Percentiles rank a stretch among this genome's conserved stretches.
Evolutionary conservation across 2,888 invertebrate species (phyloP).

Genomic region (Nymphalis c-album): DNA sequence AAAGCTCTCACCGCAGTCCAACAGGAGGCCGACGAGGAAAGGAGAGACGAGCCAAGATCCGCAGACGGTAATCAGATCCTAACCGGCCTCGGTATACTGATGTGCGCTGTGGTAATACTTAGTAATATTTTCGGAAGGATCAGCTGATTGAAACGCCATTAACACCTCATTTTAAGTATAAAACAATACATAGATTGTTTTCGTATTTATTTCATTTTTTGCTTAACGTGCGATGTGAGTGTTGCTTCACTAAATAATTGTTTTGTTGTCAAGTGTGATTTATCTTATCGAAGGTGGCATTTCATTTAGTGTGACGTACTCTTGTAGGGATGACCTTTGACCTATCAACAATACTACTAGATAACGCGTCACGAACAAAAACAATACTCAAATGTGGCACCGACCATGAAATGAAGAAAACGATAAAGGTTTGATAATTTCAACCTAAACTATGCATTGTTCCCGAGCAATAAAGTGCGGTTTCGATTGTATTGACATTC

Average conservation of each 20-base stretch:
- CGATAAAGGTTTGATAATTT: no score
- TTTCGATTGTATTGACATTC: no score
- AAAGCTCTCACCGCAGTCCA: slow-evolving; percentile 67
- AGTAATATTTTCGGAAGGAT: slow-evolving; percentile 65
- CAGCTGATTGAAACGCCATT: slow-evolving; percentile 55
- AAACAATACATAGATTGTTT: neutral
- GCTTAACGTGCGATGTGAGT: neutral
- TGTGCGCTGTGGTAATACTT: slow-evolving; percentile 64
- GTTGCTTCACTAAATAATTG: neutral
- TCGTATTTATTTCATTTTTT: neutral
- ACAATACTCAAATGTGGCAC: no score
- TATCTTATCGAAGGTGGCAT: no score
- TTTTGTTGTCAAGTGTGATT: no score
- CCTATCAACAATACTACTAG: no score
- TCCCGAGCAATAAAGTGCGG: no score
- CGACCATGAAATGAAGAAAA: no score
- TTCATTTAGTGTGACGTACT: no score
- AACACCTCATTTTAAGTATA: slow-evolving; percentile 11
- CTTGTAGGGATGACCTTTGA: no score
- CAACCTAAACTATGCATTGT: no score
- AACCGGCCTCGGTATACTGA: slow-evolving; percentile 62
- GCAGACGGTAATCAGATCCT: slow-evolving; percentile 64
- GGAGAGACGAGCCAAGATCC: slow-evolving; percentile 48
- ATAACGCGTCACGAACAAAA: no score
- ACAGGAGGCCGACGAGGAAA: slow-evolving; percentile 66